Evolutionary conservation across 2,888 invertebrate species (phyloP), one percentile per base, ranked within the genome.

Genomic region (Erebia epiphron): DNA sequence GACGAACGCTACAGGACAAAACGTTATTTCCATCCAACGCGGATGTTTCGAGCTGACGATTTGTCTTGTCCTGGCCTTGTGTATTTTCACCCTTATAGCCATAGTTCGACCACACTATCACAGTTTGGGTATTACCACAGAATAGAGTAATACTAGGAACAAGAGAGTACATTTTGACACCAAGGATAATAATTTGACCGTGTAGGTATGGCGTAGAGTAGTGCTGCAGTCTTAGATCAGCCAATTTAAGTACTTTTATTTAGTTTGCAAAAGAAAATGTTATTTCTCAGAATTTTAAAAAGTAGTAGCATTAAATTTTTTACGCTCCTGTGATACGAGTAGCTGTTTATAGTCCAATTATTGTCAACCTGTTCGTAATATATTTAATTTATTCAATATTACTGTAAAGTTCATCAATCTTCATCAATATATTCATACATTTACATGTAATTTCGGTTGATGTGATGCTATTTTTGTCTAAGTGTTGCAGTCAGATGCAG

Each of bases 11-110:
- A 35, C 35, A 26, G 26, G 2, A 26, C 26, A 35, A 35, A 1
- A 35, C 35, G 35, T 7, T 3, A 26, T 26, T 35, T 7, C 35
- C 35, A 7, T 35, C 7, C 7, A 35, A 35, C 7, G 7, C 7
- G 35, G 35, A 35, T 35, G 35, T 35, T 35, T 35, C 7, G 1
- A 35, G 35, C 35, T 26, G 21, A 21, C 21, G 21, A 21, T 21
- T 26, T 35, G 7, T 35, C 35, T 7, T 35, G 35, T 35, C 35
- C 35, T n/a, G 35, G 35, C 35, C 35, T 35, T 35, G 35, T 35
- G 35, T 26, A 3, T 7, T 35, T 35, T 35, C 7, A 35, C 35
- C 35, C 35, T 75, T 74, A 77, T 75, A 73, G 75, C 73, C 75
- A 65, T 73, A 67, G 72, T 72, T 54, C 18, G 58, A 49, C 62